Evolutionary conservation across 2,113 vertebrate genomes (phyloP).

Genomic region (Rostratula benghalensis): DNA sequence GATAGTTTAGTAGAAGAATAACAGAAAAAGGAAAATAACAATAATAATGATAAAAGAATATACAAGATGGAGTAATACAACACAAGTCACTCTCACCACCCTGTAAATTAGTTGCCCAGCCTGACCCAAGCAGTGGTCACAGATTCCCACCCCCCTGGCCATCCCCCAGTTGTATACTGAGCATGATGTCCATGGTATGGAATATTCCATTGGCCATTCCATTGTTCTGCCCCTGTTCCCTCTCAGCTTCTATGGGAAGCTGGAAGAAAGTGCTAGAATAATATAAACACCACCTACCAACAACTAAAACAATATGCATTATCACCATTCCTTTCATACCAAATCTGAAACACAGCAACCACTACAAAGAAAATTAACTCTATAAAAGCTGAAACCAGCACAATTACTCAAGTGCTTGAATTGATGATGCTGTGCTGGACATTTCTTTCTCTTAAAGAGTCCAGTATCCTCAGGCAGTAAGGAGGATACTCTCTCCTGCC

Average conservation of each 20-base stretch:
- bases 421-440: background rate
- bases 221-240: background rate
- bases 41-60: background rate
- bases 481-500: background rate
- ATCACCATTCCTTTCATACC: background rate
- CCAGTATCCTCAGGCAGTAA: background rate
- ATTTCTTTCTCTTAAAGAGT: background rate
- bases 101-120: background rate
- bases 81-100: background rate
- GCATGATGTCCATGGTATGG: background rate
- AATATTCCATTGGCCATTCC: background rate
- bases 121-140: background rate
- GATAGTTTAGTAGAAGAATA: background rate
- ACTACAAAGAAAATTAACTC: background rate
- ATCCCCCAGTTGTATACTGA: background rate
- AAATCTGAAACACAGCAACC: background rate
- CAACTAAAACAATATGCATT: background rate
- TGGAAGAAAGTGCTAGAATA: background rate
- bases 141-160: background rate
- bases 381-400: background rate
- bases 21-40: background rate
- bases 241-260: background rate
- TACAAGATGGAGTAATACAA: background rate
- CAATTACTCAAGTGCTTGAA: background rate
- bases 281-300: background rate